Percentiles rank a stretch among this genome's conserved stretches.
phyloP scores from a whole-genome alignment of 2,797 vertebrate genomes.

The Cossypha niveicapilla region DNA sequence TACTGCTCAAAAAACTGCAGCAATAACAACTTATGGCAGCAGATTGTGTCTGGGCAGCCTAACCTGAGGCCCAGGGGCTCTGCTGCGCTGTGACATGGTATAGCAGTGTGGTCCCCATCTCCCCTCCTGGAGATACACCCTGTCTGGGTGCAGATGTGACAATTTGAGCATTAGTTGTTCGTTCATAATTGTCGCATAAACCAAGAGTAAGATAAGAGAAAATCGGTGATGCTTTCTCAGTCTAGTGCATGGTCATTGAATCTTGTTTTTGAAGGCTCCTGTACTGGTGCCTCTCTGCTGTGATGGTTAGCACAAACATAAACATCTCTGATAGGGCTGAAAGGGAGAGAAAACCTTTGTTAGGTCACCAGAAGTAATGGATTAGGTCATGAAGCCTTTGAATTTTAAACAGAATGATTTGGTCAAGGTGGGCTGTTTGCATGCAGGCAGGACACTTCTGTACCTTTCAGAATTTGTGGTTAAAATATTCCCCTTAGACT shows the following conservation, averaged over 20 bases:
- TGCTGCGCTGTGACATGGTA: fast-evolving
- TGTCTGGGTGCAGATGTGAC: background rate
- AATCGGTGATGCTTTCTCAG: background rate
- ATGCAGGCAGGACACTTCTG: slow-evolving; percentile 52
- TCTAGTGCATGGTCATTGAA: background rate
- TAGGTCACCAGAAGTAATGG: slow-evolving; percentile 57
- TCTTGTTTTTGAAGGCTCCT: background rate
- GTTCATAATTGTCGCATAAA: background rate
- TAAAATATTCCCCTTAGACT: slow-evolving; percentile 65
- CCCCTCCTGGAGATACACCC: background rate
- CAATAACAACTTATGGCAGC: background rate
- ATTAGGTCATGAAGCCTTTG: slow-evolving; percentile 42
- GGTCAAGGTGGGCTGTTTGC: slow-evolving; percentile 51
- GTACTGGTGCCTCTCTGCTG: background rate
- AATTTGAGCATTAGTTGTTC: background rate
- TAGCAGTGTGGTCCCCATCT: background rate
- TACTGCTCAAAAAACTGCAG: background rate
- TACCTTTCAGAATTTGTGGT: slow-evolving; percentile 64
- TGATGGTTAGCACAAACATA: background rate
- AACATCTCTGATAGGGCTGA: background rate
- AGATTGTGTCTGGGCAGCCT: background rate
- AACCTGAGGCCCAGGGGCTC: background rate
- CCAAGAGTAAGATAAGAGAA: background rate
- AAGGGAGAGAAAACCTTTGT: background rate
- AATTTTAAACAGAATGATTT: slow-evolving; percentile 62